These are phyloP conservation scores for Amphiprion clarkii DNA, from an alignment of 2,797 vertebrate genomes.

Conservation along the genomic window DNA sequence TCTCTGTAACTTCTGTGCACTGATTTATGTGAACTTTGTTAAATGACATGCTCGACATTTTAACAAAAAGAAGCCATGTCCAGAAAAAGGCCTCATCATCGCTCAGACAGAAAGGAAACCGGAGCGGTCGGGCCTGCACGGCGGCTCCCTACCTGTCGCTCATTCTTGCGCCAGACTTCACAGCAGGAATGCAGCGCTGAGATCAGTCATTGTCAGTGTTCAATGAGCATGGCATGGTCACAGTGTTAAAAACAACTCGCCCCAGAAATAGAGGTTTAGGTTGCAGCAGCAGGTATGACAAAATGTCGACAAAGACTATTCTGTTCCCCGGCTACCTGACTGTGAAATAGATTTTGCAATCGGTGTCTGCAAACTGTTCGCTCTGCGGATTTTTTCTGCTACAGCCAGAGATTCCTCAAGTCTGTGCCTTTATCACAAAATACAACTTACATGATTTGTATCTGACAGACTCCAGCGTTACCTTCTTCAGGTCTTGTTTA, in stretches of 20 bases:
- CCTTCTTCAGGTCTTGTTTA: slow-evolving; percentile 5
- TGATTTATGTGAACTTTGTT: slow-evolving; percentile 7
- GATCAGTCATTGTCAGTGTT: slow-evolving; percentile 84
- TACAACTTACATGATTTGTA: background rate
- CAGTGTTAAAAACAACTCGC: slow-evolving; percentile 79
- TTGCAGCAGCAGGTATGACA: slow-evolving; percentile 77
- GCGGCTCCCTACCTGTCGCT: slow-evolving; percentile 74
- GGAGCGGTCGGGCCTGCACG: slow-evolving; percentile 32
- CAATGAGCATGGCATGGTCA: slow-evolving; percentile 75
- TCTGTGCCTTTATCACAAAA: slow-evolving; percentile 7
- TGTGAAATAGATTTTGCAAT: slow-evolving; percentile 70
- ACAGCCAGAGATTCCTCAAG: slow-evolving; percentile 3
- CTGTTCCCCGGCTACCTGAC: slow-evolving; percentile 66
- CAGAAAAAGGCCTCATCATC: slow-evolving; percentile 25
- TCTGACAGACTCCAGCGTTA: slow-evolving; percentile 10
- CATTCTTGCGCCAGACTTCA: slow-evolving; percentile 77
- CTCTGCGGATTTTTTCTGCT: slow-evolving; percentile 16
- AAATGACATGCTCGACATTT: background rate
- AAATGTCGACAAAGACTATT: slow-evolving; percentile 63
- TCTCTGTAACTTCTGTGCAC: slow-evolving; percentile 29
- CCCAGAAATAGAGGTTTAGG: slow-evolving; percentile 79
- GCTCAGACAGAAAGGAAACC: slow-evolving; percentile 52
- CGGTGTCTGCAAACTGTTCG: slow-evolving; percentile 17
- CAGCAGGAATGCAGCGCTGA: slow-evolving; percentile 81
- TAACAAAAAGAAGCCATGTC: background rate